Evolutionary conservation across 2,113 vertebrate genomes (phyloP), one percentile per base, ranked within the genome.

Genomic region (Circaetus cinerascens): DNA sequence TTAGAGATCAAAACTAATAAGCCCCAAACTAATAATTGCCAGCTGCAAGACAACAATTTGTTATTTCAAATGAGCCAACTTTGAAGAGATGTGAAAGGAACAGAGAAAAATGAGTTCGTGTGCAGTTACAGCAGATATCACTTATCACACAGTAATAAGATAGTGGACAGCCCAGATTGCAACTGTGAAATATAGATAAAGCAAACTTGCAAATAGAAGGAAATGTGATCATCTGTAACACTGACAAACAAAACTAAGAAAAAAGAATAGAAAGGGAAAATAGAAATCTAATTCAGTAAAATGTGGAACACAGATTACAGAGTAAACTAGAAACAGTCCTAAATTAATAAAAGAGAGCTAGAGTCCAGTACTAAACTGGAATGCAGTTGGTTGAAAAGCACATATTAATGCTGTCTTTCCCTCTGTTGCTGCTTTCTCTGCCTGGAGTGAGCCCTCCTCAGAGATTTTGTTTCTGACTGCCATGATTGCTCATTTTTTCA

Each of bases 1-100:
- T 97, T 86, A 59, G 80, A 98, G 92, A 98, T 95, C 94, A 98
- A 97, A 98, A 96, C 85, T 97, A 97, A 74, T 95, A 97, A 98
- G 79, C 94, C 94, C 92, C 94, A 90, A 93, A 92, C 62, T 97
- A 97, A 97, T 97, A 97, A 98, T 87, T 97, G 84, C 91, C 80
- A 95, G 90, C 93, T 4, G 2, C 68, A 86, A 91, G 93, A 96
- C 82, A 95, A 97, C 83, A 93, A 82, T 97, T 95, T 97, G 73
- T 95, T 96, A 50, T 73, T 97, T 97, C 83, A 95, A 80, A 95
- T 93, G 90, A 97, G 67, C 86, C 92, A 75, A 29, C 30, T 87
- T 97, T 57, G 77, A 94, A 96, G 93, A 56, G 50, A 83, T 87
- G 86, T 55, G 73, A 95, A 95, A 96, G 77, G 59, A 96, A 89